Evolutionary conservation across 2,797 vertebrate species (phyloP).

Genomic region (Sylvilagus floridanus): DNA sequence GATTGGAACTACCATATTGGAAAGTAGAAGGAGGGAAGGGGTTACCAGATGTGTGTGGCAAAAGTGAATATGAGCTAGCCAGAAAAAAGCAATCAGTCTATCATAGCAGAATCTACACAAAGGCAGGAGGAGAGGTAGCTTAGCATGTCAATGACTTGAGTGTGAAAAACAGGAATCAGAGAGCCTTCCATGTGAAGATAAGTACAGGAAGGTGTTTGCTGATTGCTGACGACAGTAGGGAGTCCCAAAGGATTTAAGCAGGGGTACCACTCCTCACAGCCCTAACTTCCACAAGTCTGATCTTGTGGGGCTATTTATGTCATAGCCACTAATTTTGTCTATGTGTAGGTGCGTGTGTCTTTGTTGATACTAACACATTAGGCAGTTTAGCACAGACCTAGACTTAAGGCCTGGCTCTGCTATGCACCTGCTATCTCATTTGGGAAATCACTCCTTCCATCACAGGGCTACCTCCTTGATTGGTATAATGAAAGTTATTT

Average conservation of each 20-base stretch:
- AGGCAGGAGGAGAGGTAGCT: background rate
- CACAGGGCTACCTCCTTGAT: conserved; percentile 94
- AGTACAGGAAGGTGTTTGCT: background rate
- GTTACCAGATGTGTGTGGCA: background rate
- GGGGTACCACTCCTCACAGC: background rate
- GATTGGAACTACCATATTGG: background rate
- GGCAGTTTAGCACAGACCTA: no score
- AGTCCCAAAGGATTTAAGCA: background rate
- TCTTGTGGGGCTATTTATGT: background rate
- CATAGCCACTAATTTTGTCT: background rate
- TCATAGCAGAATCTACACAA: background rate
- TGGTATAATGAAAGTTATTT: conserved; percentile 94
- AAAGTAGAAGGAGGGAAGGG: background rate
- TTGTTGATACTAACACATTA: no score
- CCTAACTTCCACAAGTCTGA: background rate
- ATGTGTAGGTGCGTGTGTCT: background rate
- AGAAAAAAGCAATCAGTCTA: background rate
- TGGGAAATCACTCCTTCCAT: conserved; percentile 91
- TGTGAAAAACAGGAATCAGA: background rate
- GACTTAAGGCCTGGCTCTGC: no score
- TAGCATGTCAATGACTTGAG: background rate
- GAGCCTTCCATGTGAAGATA: background rate
- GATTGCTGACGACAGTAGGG: background rate
- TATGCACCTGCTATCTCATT: background rate
- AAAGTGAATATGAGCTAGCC: background rate